Conservation (phyloP, 2,888 invertebrate species). For the Eumacrocentrus americanus region DNA sequence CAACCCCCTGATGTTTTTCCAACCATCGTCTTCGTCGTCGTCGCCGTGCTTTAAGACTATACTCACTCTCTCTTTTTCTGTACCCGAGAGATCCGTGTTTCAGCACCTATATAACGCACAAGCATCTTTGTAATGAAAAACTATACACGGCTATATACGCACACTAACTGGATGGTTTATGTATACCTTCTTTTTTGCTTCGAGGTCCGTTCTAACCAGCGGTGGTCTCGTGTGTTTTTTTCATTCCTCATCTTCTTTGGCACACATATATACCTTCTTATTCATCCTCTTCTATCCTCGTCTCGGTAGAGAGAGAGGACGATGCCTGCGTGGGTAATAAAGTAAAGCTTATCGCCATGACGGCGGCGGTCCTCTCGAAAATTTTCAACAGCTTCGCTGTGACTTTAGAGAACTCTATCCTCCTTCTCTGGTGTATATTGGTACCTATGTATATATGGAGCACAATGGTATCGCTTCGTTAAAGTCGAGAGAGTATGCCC, state of each 20-base stretch:
- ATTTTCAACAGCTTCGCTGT: constrained; percentile 9
- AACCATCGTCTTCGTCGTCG: constrained; percentile 28
- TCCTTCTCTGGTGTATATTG: constrained; percentile 6
- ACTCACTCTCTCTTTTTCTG: constrained; percentile 19
- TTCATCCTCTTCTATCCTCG: constrained; percentile 20
- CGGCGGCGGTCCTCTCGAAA: constrained; percentile 8
- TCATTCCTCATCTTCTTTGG: constrained; percentile 24
- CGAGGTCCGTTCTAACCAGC: constrained; percentile 17
- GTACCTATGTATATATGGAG: too few species aligned
- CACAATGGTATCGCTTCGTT: constrained; percentile 15
- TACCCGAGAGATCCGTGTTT: constrained; percentile 24
- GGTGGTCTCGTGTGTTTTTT: constrained; percentile 24
- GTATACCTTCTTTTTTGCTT: constrained; percentile 20
- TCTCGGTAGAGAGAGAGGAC: constrained; percentile 12
- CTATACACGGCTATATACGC: too few species aligned
- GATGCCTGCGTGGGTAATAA: constrained; percentile 23
- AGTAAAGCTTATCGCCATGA: constrained; percentile 20
- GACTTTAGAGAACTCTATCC: neutral
- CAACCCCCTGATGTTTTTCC: constrained; percentile 16
- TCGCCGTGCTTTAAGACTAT: constrained; percentile 27
- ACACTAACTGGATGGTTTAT: constrained; percentile 10
- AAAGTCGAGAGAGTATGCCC: constrained; percentile 13
- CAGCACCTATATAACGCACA: constrained; percentile 23
- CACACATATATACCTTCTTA: constrained; percentile 31
- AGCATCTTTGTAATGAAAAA: constrained; percentile 7